Base-by-base conservation (phyloP, 2,113 vertebrate species). In the Tragelaphus buxtoni region DNA sequence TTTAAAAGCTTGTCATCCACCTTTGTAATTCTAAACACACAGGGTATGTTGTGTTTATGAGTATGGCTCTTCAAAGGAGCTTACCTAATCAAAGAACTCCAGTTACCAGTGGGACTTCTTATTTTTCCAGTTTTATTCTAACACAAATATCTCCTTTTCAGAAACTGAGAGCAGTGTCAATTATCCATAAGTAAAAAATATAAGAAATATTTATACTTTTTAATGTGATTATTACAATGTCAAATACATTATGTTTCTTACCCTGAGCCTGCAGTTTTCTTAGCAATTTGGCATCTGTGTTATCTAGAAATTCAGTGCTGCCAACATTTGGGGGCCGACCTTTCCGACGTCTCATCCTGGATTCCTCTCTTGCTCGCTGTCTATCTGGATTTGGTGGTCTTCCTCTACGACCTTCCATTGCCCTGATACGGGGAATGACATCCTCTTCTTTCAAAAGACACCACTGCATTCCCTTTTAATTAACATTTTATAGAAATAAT, bases 241-340 rank as follows among this genome's bases (percentile, higher is more conserved):
- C 3, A 94, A 45, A 12, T 53, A 18, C 6, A 58, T 63, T n/a
- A 1, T 0, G 17, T 7, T 26, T 65, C 96, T 92, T 97, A 99
- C 99, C 99, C 99, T 99, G 99, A 86, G 99, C 99, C 96, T 99
- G 99, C 35, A 99, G 98, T 98, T 99, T 99, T 87, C 99, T 99
- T n/a, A 99, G 90, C 9, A 99, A 98, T 97, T 99, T 99, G 45
- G 99, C 98, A 79, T 99, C 99, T 0, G 97, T 98, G 49, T 95
- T 98, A 91, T 99, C 99, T 69, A 99, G 98, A 77, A 99, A 98
- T 55, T 99, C 99, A 0, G 98, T 61, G 89, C 98, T 99, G 7
- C 98, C 98, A 7, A 99, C 98, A 14, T 99, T 99, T 0, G 99
- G 99, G 4, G 99, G 99, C 17, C 99, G 98, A 74, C 98, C 98